These are phyloP conservation scores for Austrofundulus limnaeus DNA, from an alignment of 2,113 vertebrate genomes.

Conservation along the genomic window DNA sequence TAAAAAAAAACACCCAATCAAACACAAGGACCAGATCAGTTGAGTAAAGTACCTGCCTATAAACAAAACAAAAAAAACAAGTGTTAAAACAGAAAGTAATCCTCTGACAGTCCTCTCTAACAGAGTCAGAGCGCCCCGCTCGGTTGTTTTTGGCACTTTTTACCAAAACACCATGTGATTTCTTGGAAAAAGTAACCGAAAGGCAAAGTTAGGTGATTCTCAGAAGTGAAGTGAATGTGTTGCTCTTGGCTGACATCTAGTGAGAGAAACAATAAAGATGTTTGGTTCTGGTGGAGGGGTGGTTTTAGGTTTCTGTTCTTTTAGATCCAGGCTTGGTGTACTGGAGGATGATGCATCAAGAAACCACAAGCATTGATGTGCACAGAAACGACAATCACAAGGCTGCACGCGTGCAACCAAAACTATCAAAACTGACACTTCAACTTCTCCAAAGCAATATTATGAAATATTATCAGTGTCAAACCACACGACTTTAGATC, in stretches of 20 bases:
- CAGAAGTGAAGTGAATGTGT: accelerated
- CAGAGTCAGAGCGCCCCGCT: background rate
- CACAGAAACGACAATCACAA: background rate
- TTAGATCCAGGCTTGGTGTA: background rate
- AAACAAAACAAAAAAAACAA: background rate
- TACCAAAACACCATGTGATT: conserved; percentile 40
- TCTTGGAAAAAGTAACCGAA: conserved; percentile 22
- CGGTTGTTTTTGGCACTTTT: background rate
- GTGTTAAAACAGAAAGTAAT: background rate
- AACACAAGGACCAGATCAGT: background rate
- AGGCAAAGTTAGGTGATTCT: background rate
- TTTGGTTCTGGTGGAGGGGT: accelerated
- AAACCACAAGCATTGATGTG: background rate
- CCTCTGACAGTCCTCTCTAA: background rate
- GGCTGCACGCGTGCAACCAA: background rate
- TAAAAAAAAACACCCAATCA: background rate
- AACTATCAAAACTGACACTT: background rate
- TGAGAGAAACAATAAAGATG: background rate
- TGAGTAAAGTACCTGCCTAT: background rate
- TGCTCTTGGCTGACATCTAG: conserved; percentile 46
- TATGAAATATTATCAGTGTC: background rate
- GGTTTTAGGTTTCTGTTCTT: background rate
- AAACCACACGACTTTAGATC: accelerated
- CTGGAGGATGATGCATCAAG: accelerated
- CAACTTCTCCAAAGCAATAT: background rate